Conservation (phyloP, 2,888 invertebrate species). For the Itoplectis maculator region DNA sequence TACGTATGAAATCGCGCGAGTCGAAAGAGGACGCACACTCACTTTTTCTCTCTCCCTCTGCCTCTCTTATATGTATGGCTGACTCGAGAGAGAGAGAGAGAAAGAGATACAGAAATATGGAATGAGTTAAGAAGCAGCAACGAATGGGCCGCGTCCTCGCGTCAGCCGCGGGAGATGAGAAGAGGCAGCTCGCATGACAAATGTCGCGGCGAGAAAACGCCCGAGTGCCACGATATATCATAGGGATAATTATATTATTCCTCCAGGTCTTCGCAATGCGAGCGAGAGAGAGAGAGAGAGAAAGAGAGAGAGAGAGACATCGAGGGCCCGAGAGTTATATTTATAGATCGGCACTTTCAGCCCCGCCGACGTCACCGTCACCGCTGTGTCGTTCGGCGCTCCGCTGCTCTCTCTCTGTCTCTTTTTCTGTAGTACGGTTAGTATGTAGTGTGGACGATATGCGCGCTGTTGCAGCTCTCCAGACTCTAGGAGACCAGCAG, state of each 20-base stretch:
- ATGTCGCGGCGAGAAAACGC: slow-evolving; percentile 76
- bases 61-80: no score
- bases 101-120: slow-evolving; percentile 51
- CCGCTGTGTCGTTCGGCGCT: slow-evolving; percentile 43
- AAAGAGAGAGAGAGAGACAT: slow-evolving; percentile 14
- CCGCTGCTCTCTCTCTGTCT: slow-evolving; percentile 2
- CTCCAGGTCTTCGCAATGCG: slow-evolving; percentile 68
- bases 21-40: background rate
- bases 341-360: slow-evolving; percentile 49
- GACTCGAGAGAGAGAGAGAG: slow-evolving; percentile 1
- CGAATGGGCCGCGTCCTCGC: slow-evolving; percentile 73
- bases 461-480: slow-evolving; percentile 11
- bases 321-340: slow-evolving; percentile 19
- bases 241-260: slow-evolving; percentile 83
- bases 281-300: slow-evolving; percentile 2
- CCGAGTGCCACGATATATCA: slow-evolving; percentile 80
- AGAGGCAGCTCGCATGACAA: slow-evolving; percentile 74
- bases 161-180: slow-evolving; percentile 68
- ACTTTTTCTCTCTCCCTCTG: no score
- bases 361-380: slow-evolving; percentile 18
- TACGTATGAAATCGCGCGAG: slow-evolving; percentile 1
- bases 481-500: slow-evolving; percentile 7
- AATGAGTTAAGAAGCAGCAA: slow-evolving; percentile 68
- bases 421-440: slow-evolving; percentile 1
- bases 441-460: slow-evolving; percentile 61